These are phyloP conservation scores for Pocillopora verrucosa DNA, from an alignment of 64 coral and sea anemone species.

Conservation along the genomic window DNA sequence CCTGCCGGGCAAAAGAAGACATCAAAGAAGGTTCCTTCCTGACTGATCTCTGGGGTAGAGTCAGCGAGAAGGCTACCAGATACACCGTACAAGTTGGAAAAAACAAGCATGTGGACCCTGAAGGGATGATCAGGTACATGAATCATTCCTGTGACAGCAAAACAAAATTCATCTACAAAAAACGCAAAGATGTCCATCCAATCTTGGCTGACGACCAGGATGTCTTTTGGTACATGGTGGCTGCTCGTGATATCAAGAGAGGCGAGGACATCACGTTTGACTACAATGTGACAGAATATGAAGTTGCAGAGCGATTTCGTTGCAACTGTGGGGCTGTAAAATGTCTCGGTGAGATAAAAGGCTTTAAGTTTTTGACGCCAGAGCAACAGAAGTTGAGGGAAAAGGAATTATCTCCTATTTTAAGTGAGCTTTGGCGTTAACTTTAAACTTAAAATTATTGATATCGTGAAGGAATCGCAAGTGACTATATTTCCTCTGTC, in stretches of 20 bases:
- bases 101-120: constrained; percentile 17
- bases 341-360: constrained; percentile 31
- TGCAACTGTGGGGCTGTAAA: constrained; percentile 8
- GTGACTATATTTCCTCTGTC: no score
- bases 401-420: constrained; percentile 1
- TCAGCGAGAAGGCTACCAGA: background rate
- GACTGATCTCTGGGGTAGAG: constrained; percentile 32
- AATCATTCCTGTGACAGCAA: constrained; percentile 33
- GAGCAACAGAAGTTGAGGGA: background rate
- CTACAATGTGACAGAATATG: constrained; percentile 34
- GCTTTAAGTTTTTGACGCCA: constrained; percentile 32
- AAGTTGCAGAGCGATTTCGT: background rate
- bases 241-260: constrained; percentile 12
- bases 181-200: background rate
- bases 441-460: no score
- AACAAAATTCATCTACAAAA: constrained; percentile 14
- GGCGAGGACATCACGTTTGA: constrained; percentile 36
- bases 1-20: constrained; percentile 28
- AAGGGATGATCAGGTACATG: background rate
- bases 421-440: background rate
- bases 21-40: constrained; percentile 21
- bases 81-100: constrained; percentile 9
- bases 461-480: no score
- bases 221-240: constrained; percentile 23
- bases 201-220: background rate